A percentile compares a stretch with the other conserved stretches of the same genome.
These are phyloP conservation scores for Anoncus sp. DNA, from an alignment of 2,888 invertebrate genomes.

Conservation along the genomic window DNA sequence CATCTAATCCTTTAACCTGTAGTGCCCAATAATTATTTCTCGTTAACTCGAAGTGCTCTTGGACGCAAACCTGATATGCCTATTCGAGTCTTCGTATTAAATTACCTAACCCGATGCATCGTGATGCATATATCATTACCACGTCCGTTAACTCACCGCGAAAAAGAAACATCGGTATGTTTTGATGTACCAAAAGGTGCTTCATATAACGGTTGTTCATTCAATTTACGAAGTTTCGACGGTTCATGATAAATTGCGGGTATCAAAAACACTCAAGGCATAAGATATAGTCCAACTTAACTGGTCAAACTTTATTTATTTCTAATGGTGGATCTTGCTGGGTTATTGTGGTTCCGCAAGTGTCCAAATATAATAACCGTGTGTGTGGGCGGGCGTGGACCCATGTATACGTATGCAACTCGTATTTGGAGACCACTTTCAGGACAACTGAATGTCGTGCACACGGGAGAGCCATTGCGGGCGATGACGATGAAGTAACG, in stretches of 20 bases:
- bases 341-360: not conserved
- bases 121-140: not conserved
- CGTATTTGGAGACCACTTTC: not conserved
- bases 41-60: conserved; percentile 15
- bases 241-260: not conserved
- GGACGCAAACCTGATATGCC: conserved; percentile 23
- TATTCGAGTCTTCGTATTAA: conserved; percentile 24
- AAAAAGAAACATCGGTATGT: too few species aligned
- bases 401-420: too few species aligned
- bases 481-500: conserved; percentile 36
- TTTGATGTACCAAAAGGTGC: not conserved
- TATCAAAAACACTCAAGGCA: conserved; percentile 3
- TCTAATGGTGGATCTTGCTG: conserved; percentile 7
- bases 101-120: conserved; percentile 31
- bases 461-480: not conserved
- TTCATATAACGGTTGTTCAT: too few species aligned
- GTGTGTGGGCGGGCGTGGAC: not conserved
- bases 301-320: conserved; percentile 32
- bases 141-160: too few species aligned
- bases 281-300: not conserved
- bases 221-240: too few species aligned
- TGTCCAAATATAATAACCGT: conserved; percentile 21
- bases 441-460: not conserved
- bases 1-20: conserved; percentile 8
- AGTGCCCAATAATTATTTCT: conserved; percentile 38